phyloP scores from a whole-genome alignment of 2,113 vertebrate species.

The Aythya baeri region DNA sequence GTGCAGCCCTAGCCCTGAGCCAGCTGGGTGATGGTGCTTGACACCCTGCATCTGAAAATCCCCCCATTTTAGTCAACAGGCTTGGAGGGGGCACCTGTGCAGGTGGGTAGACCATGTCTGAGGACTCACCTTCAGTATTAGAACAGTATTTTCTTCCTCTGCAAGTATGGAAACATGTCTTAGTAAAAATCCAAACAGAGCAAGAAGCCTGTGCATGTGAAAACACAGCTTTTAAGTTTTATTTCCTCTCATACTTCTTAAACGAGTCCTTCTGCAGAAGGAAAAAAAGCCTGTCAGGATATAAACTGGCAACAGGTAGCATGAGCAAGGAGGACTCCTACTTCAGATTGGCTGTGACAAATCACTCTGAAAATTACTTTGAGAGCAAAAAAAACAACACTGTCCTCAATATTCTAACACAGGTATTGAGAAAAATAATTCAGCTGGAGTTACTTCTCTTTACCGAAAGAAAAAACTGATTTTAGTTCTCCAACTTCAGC shows the following conservation, averaged over 20 bases:
- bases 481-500: neutral
- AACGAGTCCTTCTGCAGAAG: neutral
- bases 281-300: neutral
- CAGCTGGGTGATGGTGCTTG: neutral
- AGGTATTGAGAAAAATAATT: neutral
- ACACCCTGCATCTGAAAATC: neutral
- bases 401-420: neutral
- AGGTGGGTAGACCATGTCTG: neutral
- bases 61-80: neutral
- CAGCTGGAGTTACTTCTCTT: neutral
- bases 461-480: neutral
- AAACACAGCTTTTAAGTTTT: neutral
- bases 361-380: neutral
- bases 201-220: neutral
- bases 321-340: neutral
- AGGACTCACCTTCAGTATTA: neutral
- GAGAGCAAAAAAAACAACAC: neutral
- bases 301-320: neutral
- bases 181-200: neutral
- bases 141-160: neutral
- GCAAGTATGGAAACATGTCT: neutral
- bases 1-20: accelerated
- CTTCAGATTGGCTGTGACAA: neutral
- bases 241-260: neutral
- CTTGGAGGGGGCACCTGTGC: neutral